These are phyloP conservation scores for Synergus gifuensis DNA, from an alignment of 2,888 invertebrate species.

Conservation along the genomic window DNA sequence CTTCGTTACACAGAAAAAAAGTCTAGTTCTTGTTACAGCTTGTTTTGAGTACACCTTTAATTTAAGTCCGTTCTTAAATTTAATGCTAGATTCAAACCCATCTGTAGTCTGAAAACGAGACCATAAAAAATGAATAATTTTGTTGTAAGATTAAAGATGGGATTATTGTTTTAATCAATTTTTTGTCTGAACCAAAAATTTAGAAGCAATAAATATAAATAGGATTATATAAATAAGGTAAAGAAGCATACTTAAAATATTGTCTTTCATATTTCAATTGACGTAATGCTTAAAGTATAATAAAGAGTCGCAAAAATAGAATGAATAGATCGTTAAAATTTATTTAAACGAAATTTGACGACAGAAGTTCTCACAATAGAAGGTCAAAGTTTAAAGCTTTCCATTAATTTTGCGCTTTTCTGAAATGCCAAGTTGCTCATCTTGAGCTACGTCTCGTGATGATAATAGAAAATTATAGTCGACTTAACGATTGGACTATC, in stretches of 20 bases:
- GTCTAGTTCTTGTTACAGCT: no score
- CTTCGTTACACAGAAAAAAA: background rate
- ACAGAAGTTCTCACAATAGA: background rate
- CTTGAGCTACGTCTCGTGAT: slow-evolving; percentile 3
- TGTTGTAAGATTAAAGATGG: no score
- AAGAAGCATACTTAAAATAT: background rate
- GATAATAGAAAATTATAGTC: slow-evolving; percentile 50
- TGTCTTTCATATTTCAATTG: background rate
- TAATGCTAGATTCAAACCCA: no score
- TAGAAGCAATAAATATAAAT: background rate
- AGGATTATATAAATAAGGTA: background rate
- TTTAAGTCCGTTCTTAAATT: no score
- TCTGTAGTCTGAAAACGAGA: no score
- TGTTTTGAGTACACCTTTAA: no score
- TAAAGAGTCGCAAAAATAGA: background rate
- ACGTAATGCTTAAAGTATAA: background rate
- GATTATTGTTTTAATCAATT: no score
- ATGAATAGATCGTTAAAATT: background rate
- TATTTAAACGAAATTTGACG: background rate
- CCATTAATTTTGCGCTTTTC: slow-evolving; percentile 24
- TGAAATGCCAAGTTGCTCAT: slow-evolving; percentile 5
- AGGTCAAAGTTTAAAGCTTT: slow-evolving; percentile 2
- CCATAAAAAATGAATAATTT: no score
- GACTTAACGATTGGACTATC: slow-evolving; percentile 58
- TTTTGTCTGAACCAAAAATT: no score